phyloP scores from a whole-genome alignment of 2,113 vertebrate genomes.

The Microtus richardsoni region DNA sequence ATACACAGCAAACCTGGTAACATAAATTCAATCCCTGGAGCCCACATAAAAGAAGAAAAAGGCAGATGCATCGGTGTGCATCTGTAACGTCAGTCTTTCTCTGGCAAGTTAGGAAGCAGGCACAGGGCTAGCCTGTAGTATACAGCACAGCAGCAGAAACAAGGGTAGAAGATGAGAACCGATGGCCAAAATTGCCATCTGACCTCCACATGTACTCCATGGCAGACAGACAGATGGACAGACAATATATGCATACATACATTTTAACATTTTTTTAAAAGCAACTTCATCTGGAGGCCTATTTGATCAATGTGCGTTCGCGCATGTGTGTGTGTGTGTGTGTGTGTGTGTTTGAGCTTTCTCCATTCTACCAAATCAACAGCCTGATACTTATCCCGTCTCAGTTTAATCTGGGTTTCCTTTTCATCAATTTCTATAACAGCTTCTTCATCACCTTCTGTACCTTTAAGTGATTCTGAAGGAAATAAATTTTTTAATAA shows the following conservation, averaged over 20 bases:
- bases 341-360: background rate
- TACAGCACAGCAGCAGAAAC: too few relatives aligned
- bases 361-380: background rate
- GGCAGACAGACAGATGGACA: background rate
- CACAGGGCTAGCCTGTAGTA: background rate
- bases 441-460: background rate
- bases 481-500: background rate
- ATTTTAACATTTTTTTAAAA: background rate
- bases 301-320: background rate
- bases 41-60: background rate
- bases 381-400: background rate
- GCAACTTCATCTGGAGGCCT: background rate
- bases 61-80: background rate
- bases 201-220: background rate
- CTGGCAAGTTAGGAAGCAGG: background rate
- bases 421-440: background rate
- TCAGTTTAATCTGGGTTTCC: constrained; percentile 38
- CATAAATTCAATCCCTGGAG: background rate
- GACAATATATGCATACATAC: too few relatives aligned
- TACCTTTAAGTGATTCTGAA: background rate
- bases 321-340: background rate
- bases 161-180: background rate
- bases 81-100: background rate
- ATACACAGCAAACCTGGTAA: background rate
- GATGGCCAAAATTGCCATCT: background rate